Percentiles rank a stretch among this genome's conserved stretches.
Conservation (phyloP, 2,797 vertebrate genomes). For the Lagocephalus sceleratus region DNA sequence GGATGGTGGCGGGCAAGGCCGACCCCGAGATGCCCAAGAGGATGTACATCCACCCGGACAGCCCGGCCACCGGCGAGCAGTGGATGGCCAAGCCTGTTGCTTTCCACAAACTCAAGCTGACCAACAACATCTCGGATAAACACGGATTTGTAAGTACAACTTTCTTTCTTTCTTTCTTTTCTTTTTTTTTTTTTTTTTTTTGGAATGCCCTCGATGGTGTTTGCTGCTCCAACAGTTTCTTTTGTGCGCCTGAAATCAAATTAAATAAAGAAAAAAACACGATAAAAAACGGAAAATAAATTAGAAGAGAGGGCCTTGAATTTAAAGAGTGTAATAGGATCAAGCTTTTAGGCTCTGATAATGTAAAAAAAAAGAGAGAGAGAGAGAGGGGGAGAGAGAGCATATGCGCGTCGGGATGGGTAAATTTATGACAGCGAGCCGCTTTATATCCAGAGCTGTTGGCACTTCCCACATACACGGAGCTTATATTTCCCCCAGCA, state of each 20-base stretch:
- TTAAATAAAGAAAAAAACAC: too few species aligned
- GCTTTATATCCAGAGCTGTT: slow-evolving; percentile 22
- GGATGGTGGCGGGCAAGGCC: slow-evolving; percentile 98
- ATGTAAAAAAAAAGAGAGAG: neutral
- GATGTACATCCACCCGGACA: slow-evolving; percentile 98
- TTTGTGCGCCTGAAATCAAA: neutral
- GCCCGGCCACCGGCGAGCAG: slow-evolving; percentile 95
- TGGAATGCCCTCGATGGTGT: neutral
- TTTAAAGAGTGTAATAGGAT: too few species aligned
- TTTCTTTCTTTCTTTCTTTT: too few species aligned
- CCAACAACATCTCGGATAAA: slow-evolving; percentile 98
- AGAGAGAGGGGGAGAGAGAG: too few species aligned
- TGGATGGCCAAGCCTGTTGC: slow-evolving; percentile 99
- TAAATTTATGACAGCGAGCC: neutral
- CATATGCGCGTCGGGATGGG: neutral
- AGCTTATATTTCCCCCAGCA: slow-evolving; percentile 31
- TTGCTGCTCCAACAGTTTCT: neutral
- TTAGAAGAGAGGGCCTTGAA: too few species aligned
- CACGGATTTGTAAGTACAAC: slow-evolving; percentile 95
- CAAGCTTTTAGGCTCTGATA: too few species aligned
- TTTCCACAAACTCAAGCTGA: slow-evolving; percentile 97
- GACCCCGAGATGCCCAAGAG: slow-evolving; percentile 99
- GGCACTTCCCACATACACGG: slow-evolving; percentile 30
- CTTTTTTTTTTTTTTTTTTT: too few species aligned
- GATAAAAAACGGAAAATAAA: too few species aligned